These are phyloP conservation scores for Strongylocentrotus purpuratus DNA, from an alignment of 35 echinoderm and acorn worm genomes.

Conservation along the genomic window DNA sequence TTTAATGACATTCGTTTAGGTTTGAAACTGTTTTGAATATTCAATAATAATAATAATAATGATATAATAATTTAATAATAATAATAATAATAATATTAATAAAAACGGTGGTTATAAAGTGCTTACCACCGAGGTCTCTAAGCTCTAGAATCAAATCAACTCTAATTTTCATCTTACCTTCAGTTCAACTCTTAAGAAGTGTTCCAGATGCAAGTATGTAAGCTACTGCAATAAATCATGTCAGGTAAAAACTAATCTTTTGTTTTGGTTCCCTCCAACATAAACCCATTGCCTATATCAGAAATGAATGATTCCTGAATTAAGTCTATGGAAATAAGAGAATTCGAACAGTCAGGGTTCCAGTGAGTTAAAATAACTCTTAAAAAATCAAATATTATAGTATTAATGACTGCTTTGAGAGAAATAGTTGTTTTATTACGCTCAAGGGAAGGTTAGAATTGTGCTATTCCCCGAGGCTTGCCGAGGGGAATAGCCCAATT, in stretches of 20 bases:
- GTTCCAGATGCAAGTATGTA: conserved; percentile 4
- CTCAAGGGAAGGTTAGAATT: too few species aligned
- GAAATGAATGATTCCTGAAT: not conserved
- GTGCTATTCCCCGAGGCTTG: too few species aligned
- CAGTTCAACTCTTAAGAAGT: not conserved
- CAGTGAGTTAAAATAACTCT: not conserved
- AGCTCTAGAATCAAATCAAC: not conserved
- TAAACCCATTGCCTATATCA: too few species aligned
- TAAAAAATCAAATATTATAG: too few species aligned
- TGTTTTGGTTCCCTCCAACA: not conserved
- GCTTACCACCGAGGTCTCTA: too few species aligned
- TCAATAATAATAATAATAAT: too few species aligned
- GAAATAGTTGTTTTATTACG: too few species aligned
- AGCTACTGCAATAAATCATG: conserved; percentile 1
- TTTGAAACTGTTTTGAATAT: not conserved
- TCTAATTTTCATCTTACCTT: not conserved
- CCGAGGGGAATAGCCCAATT: too few species aligned
- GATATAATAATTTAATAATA: too few species aligned
- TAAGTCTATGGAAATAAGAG: not conserved
- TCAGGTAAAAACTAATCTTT: not conserved
- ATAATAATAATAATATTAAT: too few species aligned
- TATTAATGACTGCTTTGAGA: too few species aligned
- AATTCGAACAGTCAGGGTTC: not conserved
- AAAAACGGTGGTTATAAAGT: too few species aligned
- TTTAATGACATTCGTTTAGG: not conserved